Conservation (phyloP, 2,113 vertebrate genomes). For the Ursus arctos region DNA sequence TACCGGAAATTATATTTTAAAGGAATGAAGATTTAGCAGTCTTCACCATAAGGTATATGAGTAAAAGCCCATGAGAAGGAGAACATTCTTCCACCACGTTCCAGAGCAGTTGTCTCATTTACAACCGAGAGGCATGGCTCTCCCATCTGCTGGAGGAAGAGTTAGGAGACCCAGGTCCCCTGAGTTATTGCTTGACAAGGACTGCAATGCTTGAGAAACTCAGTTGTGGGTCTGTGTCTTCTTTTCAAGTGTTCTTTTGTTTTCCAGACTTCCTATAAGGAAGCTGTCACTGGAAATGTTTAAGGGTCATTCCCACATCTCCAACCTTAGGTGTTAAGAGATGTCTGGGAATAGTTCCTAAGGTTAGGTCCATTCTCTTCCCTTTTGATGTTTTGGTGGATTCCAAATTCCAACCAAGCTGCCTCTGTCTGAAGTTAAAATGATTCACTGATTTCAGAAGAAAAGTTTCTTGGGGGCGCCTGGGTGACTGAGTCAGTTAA, state of each 20-base stretch:
- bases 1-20: neutral
- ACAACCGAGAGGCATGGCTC: rapidly evolving
- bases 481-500: too few relatives aligned
- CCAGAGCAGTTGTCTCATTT: rapidly evolving
- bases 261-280: neutral
- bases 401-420: neutral
- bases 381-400: neutral
- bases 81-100: rapidly evolving
- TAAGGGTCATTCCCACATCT: neutral
- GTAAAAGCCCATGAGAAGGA: too few relatives aligned
- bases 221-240: neutral
- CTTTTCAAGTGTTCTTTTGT: neutral
- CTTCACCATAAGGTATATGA: neutral
- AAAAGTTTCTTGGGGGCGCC: neutral
- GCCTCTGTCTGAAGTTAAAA: neutral
- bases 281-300: neutral
- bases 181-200: neutral
- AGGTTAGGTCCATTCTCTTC: neutral
- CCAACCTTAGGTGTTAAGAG: neutral
- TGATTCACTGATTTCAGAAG: neutral
- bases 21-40: neutral
- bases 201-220: neutral
- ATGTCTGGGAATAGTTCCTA: neutral
- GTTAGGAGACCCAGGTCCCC: too few relatives aligned
- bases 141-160: neutral